phyloP scores from a whole-genome alignment of 2,113 vertebrate species.

The Anoura caudifer region DNA sequence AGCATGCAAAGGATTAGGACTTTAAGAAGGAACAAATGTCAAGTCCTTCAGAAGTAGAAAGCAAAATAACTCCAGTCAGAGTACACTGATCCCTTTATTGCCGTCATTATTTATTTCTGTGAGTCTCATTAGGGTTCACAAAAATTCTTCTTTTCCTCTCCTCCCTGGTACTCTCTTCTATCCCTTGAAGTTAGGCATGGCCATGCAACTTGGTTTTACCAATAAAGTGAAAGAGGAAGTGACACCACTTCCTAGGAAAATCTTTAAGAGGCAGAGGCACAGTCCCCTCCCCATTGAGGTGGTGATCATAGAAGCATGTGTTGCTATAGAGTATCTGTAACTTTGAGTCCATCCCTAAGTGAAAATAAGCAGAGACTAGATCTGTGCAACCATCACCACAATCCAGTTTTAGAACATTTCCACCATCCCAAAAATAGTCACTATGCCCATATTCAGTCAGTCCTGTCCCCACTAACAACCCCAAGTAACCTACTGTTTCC shows the following conservation, averaged over 20 bases:
- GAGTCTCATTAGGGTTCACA: not conserved
- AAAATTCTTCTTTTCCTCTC: not conserved
- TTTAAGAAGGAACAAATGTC: not conserved
- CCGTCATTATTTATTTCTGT: not conserved
- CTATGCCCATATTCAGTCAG: not conserved
- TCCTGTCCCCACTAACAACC: not conserved
- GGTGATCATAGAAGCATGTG: not conserved
- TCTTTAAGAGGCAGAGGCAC: not conserved
- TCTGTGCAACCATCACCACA: not conserved
- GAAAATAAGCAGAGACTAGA: not conserved
- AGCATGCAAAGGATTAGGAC: not conserved
- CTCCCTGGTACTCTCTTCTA: not conserved
- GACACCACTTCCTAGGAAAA: not conserved
- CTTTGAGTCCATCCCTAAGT: not conserved
- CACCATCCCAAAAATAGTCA: not conserved
- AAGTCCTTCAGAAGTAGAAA: not conserved
- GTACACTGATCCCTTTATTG: not conserved
- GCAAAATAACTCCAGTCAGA: not conserved
- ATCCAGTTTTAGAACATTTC: conserved; percentile 18
- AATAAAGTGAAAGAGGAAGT: not conserved
- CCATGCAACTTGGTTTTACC: not conserved
- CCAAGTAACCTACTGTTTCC: not conserved
- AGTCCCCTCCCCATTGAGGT: not conserved
- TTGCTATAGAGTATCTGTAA: not conserved
- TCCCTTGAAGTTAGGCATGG: not conserved